Conservation (phyloP, 2,797 vertebrate genomes). For the Selene dorsalis region DNA sequence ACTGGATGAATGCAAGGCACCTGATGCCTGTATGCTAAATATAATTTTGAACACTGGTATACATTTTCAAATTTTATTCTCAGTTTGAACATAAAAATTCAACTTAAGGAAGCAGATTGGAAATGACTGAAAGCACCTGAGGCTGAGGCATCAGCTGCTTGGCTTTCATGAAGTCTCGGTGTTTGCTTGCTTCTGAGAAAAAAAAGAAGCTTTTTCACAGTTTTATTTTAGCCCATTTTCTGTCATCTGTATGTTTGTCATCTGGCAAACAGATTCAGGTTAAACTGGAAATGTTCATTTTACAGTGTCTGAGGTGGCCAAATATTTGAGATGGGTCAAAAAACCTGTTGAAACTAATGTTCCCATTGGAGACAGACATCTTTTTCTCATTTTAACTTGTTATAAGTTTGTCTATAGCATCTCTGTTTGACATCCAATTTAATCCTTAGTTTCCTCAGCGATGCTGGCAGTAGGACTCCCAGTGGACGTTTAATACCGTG, state of each 20-base stretch:
- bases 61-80: conserved; percentile 23
- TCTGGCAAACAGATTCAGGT: background rate
- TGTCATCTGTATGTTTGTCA: background rate
- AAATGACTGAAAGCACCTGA: conserved; percentile 1
- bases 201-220: background rate
- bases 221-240: background rate
- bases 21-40: conserved; percentile 1
- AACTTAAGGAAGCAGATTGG: background rate
- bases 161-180: background rate
- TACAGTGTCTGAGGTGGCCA: background rate
- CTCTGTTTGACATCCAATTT: conserved; percentile 6
- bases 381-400: conserved; percentile 10
- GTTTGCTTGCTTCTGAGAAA: background rate
- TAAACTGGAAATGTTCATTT: background rate
- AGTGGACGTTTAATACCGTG: background rate
- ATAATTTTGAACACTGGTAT: conserved; percentile 2
- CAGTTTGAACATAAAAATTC: conserved; percentile 1
- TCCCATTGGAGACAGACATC: background rate
- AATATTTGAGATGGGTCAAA: background rate
- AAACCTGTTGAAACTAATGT: background rate
- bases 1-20: too few species aligned
- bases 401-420: background rate
- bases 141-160: background rate
- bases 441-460: conserved; percentile 5
- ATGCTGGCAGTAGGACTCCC: conserved; percentile 1